Percentiles rank a stretch among this genome's conserved stretches.
Conservation (phyloP, 2,113 vertebrate genomes). For the Sander vitreus region DNA sequence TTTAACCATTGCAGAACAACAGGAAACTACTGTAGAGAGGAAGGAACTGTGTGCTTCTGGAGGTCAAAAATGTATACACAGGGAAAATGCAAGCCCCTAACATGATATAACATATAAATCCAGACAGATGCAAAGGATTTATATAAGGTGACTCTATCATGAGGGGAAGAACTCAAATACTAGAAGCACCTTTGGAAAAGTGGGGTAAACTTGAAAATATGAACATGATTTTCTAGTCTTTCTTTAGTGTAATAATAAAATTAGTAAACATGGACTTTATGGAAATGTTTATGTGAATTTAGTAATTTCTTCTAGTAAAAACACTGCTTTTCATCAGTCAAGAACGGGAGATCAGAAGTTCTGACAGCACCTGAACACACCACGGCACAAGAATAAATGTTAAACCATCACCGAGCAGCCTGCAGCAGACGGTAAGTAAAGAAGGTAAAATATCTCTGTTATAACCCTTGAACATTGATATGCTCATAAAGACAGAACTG, state of each 20-base stretch:
- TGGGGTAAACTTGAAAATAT: background rate
- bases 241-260: background rate
- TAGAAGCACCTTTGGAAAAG: background rate
- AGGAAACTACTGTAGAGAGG: conserved; percentile 7
- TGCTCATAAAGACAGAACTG: conserved; percentile 2
- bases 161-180: background rate
- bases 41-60: conserved; percentile 27
- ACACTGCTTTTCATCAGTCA: background rate
- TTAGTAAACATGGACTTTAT: no score
- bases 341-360: background rate
- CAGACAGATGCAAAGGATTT: conserved; percentile 37
- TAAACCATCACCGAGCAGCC: background rate
- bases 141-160: conserved; percentile 8
- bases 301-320: background rate
- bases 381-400: background rate
- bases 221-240: background rate
- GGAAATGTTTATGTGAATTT: background rate
- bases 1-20: conserved; percentile 72
- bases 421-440: conserved; percentile 19
- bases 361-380: background rate
- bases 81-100: conserved; percentile 21
- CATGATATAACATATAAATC: conserved; percentile 12
- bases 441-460: conserved; percentile 7
- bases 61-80: conserved; percentile 54
- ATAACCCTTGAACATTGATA: conserved; percentile 24